phyloP scores from a whole-genome alignment of 2,888 invertebrate genomes.

The Eilema sororculum region DNA sequence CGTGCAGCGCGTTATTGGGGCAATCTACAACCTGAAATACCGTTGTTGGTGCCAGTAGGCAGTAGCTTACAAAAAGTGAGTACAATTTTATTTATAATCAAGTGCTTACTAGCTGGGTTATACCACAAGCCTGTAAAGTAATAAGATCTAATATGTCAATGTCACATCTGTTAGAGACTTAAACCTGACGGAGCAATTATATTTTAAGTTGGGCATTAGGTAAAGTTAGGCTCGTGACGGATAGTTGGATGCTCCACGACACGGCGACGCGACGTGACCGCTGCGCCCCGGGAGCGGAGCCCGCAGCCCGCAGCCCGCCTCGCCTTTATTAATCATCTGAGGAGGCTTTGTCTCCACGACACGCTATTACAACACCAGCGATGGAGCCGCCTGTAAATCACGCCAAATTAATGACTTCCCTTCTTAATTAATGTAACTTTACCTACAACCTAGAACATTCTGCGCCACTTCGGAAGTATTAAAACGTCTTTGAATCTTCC shows the following conservation, averaged over 20 bases:
- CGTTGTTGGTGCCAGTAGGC: no score
- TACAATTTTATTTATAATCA: no score
- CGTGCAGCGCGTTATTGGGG: neutral
- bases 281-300: neutral
- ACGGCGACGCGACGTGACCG: constrained; percentile 6
- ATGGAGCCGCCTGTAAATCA: constrained; percentile 32
- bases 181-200: neutral
- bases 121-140: neutral
- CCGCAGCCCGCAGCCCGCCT: constrained; percentile 1
- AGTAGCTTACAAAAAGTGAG: no score
- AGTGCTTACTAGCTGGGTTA: neutral
- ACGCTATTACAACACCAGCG: constrained; percentile 51
- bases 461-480: constrained; percentile 18
- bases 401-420: constrained; percentile 37
- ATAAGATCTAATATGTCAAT: neutral
- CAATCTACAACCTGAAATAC: no score
- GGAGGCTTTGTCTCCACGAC: constrained; percentile 49
- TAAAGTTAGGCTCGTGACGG: neutral
- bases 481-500: constrained; percentile 31
- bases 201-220: neutral
- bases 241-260: neutral
- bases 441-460: constrained; percentile 16
- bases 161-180: neutral
- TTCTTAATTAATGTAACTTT: constrained; percentile 32
- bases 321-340: constrained; percentile 32